Base-by-base conservation (phyloP, 2,113 vertebrate genomes). In the Brachyhypopomus gauderio region DNA sequence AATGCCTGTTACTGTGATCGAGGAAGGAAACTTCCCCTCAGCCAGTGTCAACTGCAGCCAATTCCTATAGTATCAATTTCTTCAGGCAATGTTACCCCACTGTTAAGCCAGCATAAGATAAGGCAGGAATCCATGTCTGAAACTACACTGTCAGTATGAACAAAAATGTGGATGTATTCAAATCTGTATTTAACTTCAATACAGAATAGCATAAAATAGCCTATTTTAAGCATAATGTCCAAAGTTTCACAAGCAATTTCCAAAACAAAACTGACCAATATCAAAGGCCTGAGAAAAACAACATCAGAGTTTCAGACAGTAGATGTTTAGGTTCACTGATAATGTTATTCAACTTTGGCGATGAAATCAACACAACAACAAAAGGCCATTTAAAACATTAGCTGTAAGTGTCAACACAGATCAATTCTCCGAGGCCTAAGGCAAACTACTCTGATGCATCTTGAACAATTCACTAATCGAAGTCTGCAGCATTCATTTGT, bases 11-110 rank as follows among this genome's bases (percentile, higher is more conserved):
- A 38, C 71, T 56, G 60, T 30, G 71, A 59, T 22, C 19, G 30
- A 14, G 22, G 34, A 27, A 64, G 41, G 34, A 52, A 34, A 72
- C 73, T 83, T 83, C 74, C 69, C 41, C 41, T 77, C 75, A 52
- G 56, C 59, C 67, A 83, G 9, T 38, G 20, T 81, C 55, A 60
- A 75, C 69, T 77, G 64, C 64, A 72, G 20, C 62, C 14, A 59
- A 19, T 16, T 48, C 17, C 36, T 30, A 27, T 38, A 27, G 38
- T 4, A 30, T 30, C 69, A 74, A 78, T 45, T 85, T 66, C 70
- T 60, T 56, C 41, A 85, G 70, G 34, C 63, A 11, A 63, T 36
- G 12, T 55, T 74, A 81, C 60, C 48, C 60, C 23, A 66, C 60
- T 34, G 48, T 34, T 12, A 17, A 63, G 12, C 58, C 27, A 34